phyloP scores from a whole-genome alignment of 2,113 vertebrate genomes.

The Dendropsophus ebraccatus region DNA sequence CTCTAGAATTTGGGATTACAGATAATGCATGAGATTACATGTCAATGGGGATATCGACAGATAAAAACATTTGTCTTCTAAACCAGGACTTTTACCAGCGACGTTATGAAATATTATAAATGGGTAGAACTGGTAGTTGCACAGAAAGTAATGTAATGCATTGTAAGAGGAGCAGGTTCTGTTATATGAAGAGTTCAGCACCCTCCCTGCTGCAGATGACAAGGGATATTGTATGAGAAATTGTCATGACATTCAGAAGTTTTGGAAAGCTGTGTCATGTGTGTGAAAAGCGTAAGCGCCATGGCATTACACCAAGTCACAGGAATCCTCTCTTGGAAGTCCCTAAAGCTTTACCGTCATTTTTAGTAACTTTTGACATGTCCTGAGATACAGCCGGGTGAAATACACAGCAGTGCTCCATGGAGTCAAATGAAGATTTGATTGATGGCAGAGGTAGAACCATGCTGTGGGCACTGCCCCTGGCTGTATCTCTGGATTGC shows the following conservation, averaged over 20 bases:
- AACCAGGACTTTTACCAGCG: not conserved
- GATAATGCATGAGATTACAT: not conserved
- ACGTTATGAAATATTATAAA: not conserved
- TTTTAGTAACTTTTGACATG: too few relatives aligned
- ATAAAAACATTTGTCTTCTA: not conserved
- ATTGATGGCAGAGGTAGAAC: too few relatives aligned
- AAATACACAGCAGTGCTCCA: too few relatives aligned
- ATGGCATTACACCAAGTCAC: not conserved
- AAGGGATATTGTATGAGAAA: not conserved
- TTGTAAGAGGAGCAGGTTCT: too few relatives aligned
- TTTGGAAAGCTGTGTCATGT: not conserved
- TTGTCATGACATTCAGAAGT: not conserved
- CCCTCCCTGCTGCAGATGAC: not conserved
- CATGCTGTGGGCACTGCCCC: too few relatives aligned
- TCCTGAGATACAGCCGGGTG: too few relatives aligned
- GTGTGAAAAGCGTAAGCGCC: not conserved
- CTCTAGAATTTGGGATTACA: not conserved
- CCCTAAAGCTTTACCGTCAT: too few relatives aligned
- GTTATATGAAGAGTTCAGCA: not conserved
- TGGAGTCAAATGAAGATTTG: too few relatives aligned
- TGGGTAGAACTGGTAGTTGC: not conserved
- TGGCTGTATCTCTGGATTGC: too few relatives aligned
- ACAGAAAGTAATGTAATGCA: too few relatives aligned
- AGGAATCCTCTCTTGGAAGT: not conserved
- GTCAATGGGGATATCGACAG: not conserved